Conservation (phyloP, 2,797 vertebrate genomes). For the Centroberyx gerrardi region DNA sequence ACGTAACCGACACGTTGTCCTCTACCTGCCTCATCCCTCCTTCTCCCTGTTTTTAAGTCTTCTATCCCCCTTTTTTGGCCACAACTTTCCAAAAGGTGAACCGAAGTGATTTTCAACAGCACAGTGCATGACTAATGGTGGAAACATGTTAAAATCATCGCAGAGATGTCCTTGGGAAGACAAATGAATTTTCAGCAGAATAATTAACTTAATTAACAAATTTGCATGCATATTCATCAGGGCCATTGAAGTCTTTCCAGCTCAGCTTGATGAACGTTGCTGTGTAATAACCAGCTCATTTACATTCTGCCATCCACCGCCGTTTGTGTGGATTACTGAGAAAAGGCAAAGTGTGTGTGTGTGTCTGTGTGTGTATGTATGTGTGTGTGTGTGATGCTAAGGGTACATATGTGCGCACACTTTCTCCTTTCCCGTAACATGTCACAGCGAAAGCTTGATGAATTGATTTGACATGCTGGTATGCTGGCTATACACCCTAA, state of each 20-base stretch:
- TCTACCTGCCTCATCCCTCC: conserved; percentile 68
- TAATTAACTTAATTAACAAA: conserved; percentile 99
- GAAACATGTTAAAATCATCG: conserved; percentile 99
- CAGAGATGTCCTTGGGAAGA: conserved; percentile 99
- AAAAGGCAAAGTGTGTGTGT: conserved; percentile 67
- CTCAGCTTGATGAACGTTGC: conserved; percentile 99
- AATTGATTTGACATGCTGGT: conserved; percentile 81
- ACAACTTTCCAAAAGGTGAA: conserved; percentile 88
- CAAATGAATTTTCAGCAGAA: conserved; percentile 99
- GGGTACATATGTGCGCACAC: conserved; percentile 61
- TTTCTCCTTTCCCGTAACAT: conserved; percentile 63
- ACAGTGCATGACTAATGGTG: conserved; percentile 98
- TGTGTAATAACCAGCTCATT: conserved; percentile 99
- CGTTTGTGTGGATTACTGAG: conserved; percentile 85
- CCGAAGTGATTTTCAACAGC: conserved; percentile 96
- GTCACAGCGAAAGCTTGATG: conserved; percentile 70
- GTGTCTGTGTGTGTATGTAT: conserved; percentile 7
- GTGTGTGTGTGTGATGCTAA: conserved; percentile 46
- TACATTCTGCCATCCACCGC: conserved; percentile 99
- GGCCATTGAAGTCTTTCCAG: conserved; percentile 99
- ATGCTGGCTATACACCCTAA: conserved; percentile 61
- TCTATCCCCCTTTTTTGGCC: conserved; percentile 53
- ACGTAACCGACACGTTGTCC: conserved; percentile 65
- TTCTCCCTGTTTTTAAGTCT: conserved; percentile 56
- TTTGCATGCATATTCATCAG: conserved; percentile 99